Evolutionary conservation across 2,888 invertebrate genomes (phyloP).

Genomic region (Choreutis nemorana): DNA sequence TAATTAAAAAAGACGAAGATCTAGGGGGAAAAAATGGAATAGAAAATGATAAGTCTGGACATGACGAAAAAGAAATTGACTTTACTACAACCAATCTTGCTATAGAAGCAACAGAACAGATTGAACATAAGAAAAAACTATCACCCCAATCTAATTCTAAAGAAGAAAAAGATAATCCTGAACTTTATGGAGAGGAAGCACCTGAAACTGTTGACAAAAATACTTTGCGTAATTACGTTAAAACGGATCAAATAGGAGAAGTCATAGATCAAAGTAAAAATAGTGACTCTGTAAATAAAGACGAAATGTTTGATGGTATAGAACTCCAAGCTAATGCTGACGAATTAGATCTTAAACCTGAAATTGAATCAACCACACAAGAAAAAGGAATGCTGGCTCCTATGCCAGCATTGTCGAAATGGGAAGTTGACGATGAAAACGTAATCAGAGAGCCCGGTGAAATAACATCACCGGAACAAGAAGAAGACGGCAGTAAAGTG

Average conservation of each 20-base stretch:
- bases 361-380: constrained; percentile 36
- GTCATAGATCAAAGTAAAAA: constrained; percentile 23
- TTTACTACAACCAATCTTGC: constrained; percentile 18
- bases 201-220: constrained; percentile 63
- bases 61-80: constrained; percentile 24
- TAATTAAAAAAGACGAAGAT: constrained; percentile 30
- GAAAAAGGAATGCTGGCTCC: constrained; percentile 73
- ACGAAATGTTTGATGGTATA: constrained; percentile 63
- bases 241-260: constrained; percentile 31
- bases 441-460: constrained; percentile 48
- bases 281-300: constrained; percentile 43
- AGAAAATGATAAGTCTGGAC: constrained; percentile 34
- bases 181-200: constrained; percentile 64
- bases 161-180: constrained; percentile 23
- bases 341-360: constrained; percentile 62
- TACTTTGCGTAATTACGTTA: constrained; percentile 66
- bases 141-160: constrained; percentile 15
- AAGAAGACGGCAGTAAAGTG: constrained; percentile 71
- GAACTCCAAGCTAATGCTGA: constrained; percentile 66
- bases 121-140: constrained; percentile 15
- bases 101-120: constrained; percentile 17
- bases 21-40: constrained; percentile 27
- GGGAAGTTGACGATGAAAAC: constrained; percentile 79
- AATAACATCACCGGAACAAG: constrained; percentile 49
- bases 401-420: constrained; percentile 84